phyloP scores from a whole-genome alignment of 2,888 invertebrate species.

The Leptogaster cylindrica region DNA sequence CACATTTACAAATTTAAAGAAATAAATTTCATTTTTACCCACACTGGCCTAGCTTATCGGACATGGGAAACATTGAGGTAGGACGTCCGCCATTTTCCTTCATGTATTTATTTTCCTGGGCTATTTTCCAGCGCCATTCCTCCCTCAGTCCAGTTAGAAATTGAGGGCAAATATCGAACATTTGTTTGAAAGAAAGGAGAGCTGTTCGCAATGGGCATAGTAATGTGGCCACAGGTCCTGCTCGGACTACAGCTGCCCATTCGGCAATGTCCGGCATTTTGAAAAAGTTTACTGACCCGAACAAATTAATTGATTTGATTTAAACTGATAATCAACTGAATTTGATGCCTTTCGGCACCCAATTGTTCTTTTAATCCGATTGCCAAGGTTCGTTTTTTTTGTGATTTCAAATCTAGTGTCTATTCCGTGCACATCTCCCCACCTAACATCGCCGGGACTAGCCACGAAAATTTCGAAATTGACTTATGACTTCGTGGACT shows the following conservation, averaged over 20 bases:
- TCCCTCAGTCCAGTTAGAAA: neutral
- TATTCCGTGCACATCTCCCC: neutral
- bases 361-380: slow-evolving; percentile 31
- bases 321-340: slow-evolving; percentile 28
- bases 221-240: neutral
- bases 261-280: too few species aligned
- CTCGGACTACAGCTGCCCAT: neutral
- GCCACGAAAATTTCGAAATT: slow-evolving; percentile 12
- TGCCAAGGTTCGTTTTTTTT: slow-evolving; percentile 4
- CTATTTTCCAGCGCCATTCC: neutral
- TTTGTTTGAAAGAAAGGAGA: slow-evolving; percentile 10
- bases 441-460: neutral
- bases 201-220: neutral
- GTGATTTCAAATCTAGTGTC: neutral
- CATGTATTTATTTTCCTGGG: slow-evolving; percentile 6
- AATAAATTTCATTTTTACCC: slow-evolving; percentile 26
- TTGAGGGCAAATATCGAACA: neutral
- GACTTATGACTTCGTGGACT: neutral
- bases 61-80: slow-evolving; percentile 19
- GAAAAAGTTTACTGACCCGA: slow-evolving; percentile 27
- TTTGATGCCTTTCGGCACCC: slow-evolving; percentile 29
- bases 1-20: slow-evolving; percentile 2
- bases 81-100: neutral
- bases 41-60: neutral
- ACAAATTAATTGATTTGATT: slow-evolving; percentile 34